Evolutionary conservation across 2,888 invertebrate genomes (phyloP), one percentile per base, ranked within the genome.

Genomic region (Cephalotes varians): DNA sequence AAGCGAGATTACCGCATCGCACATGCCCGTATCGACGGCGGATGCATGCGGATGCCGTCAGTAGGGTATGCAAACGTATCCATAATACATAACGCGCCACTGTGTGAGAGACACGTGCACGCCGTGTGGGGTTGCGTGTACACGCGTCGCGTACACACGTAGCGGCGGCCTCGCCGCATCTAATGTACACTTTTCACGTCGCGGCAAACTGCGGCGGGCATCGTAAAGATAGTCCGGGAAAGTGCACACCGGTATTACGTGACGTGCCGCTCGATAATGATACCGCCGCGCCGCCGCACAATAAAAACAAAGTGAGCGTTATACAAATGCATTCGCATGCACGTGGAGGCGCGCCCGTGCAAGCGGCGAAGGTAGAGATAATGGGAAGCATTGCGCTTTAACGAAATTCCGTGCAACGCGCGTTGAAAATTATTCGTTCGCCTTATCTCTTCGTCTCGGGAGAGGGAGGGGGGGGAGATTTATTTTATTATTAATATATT

Each of bases 151-250:
- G 51, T n/a, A 37, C 49, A 37, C 49, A 77, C 40, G 15, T 25
- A 51, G 54, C 62, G 69, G 44, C 62, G 72, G 82, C 84, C 84
- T 83, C 86, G 37, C 85, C 76, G 83, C 85, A 69, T 91, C 89
- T 90, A 91, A 90, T 87, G 89, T 87, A 90, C 86, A 90, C 89
- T 91, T 90, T 91, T 90, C 88, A 90, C 90, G 89, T 92, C 88
- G 87, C 87, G 86, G 86, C 86, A 88, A 91, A 91, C 88, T 88
- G 87, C 90, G 81, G 64, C 85, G 85, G 51, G 60, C 83, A 90
- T 81, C 88, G 87, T 90, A 86, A 90, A 89, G 89, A 89, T 90
- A 90, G 89, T 87, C 74, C 84, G 85, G 81, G 79, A 82, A 76
- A 85, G 89, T 88, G 84, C 84, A 69, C 81, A 81, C 84, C 83